Evolutionary conservation across 2,797 vertebrate genomes (phyloP).

Genomic region (Tenualosa ilisha): DNA sequence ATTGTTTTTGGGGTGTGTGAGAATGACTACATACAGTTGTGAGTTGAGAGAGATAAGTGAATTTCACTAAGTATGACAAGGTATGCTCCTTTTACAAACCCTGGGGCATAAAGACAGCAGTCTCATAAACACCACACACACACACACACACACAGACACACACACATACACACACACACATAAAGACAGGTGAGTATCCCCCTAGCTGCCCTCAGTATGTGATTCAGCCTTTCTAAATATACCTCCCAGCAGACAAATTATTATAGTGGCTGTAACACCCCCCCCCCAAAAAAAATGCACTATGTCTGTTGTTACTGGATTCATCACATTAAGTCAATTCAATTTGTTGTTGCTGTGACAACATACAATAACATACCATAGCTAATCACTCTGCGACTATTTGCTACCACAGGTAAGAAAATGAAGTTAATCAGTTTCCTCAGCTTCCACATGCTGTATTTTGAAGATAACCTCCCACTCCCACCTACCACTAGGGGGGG

Average conservation of each 20-base stretch:
- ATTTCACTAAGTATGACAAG: not conserved
- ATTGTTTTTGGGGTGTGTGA: not conserved
- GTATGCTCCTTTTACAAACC: not conserved
- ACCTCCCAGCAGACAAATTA: not conserved
- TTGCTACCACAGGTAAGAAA: not conserved
- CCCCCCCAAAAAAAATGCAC: not conserved
- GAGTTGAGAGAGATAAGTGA: not conserved
- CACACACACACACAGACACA: conserved; percentile 15
- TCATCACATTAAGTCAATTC: conserved; percentile 4
- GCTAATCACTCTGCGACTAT: not conserved
- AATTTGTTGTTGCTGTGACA: not conserved
- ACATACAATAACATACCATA: not conserved
- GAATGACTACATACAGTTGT: no score
- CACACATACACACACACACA: conserved; percentile 4
- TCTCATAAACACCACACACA: not conserved
- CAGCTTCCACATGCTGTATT: not conserved
- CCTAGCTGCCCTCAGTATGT: not conserved
- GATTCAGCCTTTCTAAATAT: not conserved
- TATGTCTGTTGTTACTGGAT: not conserved
- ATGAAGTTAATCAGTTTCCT: not conserved
- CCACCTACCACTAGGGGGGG: not conserved
- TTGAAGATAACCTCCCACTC: not conserved
- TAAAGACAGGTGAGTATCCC: conserved; percentile 1
- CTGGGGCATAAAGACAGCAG: not conserved
- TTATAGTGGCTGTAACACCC: not conserved